phyloP scores from a whole-genome alignment of 1,140 invertebrate species.

The Cepaea nemoralis region DNA sequence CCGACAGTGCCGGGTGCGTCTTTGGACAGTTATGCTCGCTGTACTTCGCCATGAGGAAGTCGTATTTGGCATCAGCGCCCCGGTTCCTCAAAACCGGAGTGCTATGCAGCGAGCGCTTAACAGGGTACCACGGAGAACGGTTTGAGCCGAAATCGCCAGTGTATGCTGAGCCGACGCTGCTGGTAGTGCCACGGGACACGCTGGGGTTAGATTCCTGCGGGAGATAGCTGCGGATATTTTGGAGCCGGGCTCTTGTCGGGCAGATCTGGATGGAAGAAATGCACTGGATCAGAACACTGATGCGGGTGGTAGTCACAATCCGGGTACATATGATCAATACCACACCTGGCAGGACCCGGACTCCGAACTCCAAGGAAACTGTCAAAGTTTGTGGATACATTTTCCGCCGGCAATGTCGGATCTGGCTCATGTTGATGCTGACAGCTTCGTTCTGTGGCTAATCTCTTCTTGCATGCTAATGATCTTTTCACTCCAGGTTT shows the following conservation, averaged over 20 bases:
- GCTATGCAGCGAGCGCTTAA: not conserved
- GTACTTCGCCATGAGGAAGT: not conserved
- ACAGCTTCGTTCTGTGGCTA: not conserved
- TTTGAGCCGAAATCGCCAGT: not conserved
- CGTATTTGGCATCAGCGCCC: not conserved
- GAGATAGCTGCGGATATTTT: not conserved
- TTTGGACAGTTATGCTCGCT: conserved; percentile 1
- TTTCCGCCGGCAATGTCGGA: not conserved
- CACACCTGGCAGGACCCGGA: not conserved
- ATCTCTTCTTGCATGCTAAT: not conserved
- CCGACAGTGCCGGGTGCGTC: not conserved
- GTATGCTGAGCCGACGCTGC: not conserved
- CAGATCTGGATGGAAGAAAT: not conserved
- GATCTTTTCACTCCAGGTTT: not conserved
- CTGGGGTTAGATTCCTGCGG: too few relatives aligned
- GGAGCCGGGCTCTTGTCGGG: not conserved
- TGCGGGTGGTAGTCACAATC: not conserved
- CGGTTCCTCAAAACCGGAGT: not conserved
- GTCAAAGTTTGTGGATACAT: not conserved
- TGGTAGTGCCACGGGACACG: not conserved
- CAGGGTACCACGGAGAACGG: not conserved
- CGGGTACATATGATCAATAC: not conserved
- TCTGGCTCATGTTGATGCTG: not conserved
- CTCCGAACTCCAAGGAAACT: not conserved
- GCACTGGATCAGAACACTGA: not conserved